Evolutionary conservation across 2,797 vertebrate genomes (phyloP), one percentile per base, ranked within the genome.

Genomic region (Semotilus atromaculatus): DNA sequence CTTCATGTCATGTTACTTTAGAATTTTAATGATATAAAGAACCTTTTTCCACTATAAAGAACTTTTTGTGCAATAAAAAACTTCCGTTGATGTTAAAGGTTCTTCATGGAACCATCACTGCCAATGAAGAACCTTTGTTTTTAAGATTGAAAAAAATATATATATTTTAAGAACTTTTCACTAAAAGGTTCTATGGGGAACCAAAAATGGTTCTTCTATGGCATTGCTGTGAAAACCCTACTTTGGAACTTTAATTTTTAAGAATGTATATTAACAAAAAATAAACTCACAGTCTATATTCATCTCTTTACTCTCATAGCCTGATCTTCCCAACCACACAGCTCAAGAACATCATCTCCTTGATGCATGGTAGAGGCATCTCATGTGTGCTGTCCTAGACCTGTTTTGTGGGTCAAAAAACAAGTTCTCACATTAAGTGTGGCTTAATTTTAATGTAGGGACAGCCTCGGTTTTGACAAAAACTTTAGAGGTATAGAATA

Each of bases 401-500:
- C 10, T 7, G 6, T 58, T 72, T 66, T 60, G 36, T 73, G 45
- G 60, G 58, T 5, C 38, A 71, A 83, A 79, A 86, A 82, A 83
- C 31, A 48, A 4, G 38, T 38, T 72, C 71, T 76, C 43, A 19
- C 36, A 74, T 86, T 80, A 60, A 76, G 79, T 67, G 3, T 51
- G 45, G 55, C 55, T 23, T 58, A 38, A 68, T 73, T 38, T 81
- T 72, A 79, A 36, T 51, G 19, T 43, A 8, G 3, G 60, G 73
- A 84, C 19, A 58, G n/a, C 62, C 62, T 26, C 36, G 10, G 36
- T 66, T 86, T 51, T 43, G 1, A 45, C 21, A 40, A n/a, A 86
- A 86, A 19, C 43, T 83, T 85, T 75, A 14, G 43, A 72, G 86
- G 71, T 66, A 66, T 51, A 81, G 53, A 85, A 89, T 88, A 71